Conservation (phyloP, 2,888 invertebrate genomes). For the Selenia dentaria region DNA sequence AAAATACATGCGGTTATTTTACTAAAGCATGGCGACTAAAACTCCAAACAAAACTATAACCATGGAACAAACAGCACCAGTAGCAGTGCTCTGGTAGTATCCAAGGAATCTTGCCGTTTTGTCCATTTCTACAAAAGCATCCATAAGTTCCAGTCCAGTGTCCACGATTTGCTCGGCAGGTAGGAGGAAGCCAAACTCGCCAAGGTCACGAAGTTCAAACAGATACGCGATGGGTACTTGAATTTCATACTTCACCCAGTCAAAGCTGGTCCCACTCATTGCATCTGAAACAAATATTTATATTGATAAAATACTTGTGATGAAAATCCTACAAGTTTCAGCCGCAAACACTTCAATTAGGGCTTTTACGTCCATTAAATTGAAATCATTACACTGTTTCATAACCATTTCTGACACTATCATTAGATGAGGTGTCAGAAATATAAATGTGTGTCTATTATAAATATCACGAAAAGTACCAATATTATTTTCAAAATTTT, state of each 20-base stretch:
- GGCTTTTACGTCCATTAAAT: no score
- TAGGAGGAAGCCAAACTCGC: conserved; percentile 83
- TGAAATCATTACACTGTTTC: no score
- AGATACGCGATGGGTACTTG: conserved; percentile 82
- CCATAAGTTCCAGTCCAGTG: conserved; percentile 86
- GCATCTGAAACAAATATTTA: conserved; percentile 61
- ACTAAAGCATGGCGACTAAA: conserved; percentile 25
- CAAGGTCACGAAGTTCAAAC: conserved; percentile 85
- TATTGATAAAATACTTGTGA: no score
- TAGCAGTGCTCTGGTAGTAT: conserved; percentile 48
- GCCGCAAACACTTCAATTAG: no score
- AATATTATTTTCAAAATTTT: no score
- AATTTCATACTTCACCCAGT: conserved; percentile 83
- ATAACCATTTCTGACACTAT: no score
- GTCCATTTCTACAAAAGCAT: conserved; percentile 77
- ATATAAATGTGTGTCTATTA: no score
- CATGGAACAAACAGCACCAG: conserved; percentile 35
- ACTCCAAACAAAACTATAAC: conserved; percentile 37
- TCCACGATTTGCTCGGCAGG: conserved; percentile 80
- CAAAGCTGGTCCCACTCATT: conserved; percentile 81
- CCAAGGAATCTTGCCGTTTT: conserved; percentile 55
- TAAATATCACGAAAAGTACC: no score
- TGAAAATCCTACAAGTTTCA: no score
- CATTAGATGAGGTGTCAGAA: no score
- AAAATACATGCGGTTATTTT: no score